Conservation (phyloP, 2,113 vertebrate species). For the Rana temporaria region DNA sequence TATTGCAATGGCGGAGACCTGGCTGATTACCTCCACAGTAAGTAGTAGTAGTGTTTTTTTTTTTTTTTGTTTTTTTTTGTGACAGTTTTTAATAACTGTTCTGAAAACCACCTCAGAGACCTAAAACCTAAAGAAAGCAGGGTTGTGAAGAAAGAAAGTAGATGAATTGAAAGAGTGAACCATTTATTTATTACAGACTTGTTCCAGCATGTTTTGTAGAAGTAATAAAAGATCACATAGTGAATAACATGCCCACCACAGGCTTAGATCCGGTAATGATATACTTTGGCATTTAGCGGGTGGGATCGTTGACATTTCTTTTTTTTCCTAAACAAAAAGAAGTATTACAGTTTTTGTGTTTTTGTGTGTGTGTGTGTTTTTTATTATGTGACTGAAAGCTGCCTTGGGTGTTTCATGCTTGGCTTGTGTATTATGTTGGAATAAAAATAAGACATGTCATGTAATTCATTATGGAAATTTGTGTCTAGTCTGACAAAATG, state of each 20-base stretch:
- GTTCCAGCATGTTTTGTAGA: conserved; percentile 8
- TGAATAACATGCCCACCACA: background rate
- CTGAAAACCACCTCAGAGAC: no score
- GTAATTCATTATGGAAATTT: conserved; percentile 3
- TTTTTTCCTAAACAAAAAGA: background rate
- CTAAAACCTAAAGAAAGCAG: background rate
- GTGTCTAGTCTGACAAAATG: background rate
- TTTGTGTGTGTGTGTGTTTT: background rate
- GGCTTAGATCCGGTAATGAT: conserved; percentile 18
- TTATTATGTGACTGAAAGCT: background rate
- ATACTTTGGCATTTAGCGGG: conserved; percentile 17
- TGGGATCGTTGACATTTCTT: background rate
- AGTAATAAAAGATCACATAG: conserved; percentile 16
- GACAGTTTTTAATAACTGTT: background rate
- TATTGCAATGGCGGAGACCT: conserved; percentile 97
- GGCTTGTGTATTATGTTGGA: background rate
- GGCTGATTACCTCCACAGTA: conserved; percentile 96
- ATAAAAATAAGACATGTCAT: background rate
- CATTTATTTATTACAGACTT: conserved; percentile 1
- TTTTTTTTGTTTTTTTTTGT: background rate
- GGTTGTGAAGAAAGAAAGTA: background rate
- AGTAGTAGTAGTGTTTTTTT: conserved; percentile 76
- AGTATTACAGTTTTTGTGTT: background rate
- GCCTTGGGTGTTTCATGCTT: conserved; percentile 11
- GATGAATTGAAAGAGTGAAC: background rate